These are phyloP conservation scores for Kryptopterus vitreolus DNA, from an alignment of 2,797 vertebrate genomes.

Conservation along the genomic window DNA sequence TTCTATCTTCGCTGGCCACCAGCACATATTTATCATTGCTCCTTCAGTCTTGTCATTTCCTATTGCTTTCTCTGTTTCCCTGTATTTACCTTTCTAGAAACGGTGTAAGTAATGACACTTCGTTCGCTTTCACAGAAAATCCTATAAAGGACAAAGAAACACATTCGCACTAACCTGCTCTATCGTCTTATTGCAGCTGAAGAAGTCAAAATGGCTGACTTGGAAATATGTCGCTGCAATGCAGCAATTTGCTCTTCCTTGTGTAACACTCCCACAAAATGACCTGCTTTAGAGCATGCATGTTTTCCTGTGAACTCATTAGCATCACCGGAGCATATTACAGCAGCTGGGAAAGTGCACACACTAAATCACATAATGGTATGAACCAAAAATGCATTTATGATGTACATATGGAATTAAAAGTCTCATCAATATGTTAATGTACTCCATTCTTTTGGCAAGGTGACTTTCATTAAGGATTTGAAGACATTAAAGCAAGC, in stretches of 20 bases:
- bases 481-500: conserved; percentile 3
- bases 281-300: conserved; percentile 1
- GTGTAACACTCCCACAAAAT: conserved; percentile 1
- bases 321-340: conserved; percentile 14
- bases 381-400: not conserved
- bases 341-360: conserved; percentile 3
- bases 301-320: conserved; percentile 9
- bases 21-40: not conserved
- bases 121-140: conserved; percentile 1
- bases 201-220: conserved; percentile 6
- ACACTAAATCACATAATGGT: conserved; percentile 9
- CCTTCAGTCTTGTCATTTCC: conserved; percentile 18
- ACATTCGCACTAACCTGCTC: conserved; percentile 24
- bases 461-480: conserved; percentile 19
- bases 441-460: conserved; percentile 12
- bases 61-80: conserved; percentile 26
- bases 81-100: conserved; percentile 4
- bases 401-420: conserved; percentile 18
- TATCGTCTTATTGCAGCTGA: conserved; percentile 18
- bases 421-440: conserved; percentile 21
- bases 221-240: conserved; percentile 8
- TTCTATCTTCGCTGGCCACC: conserved; percentile 3
- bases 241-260: conserved; percentile 18
- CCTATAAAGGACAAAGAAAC: not conserved
- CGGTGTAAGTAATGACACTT: not conserved